These are phyloP conservation scores for Nymphalis urticae DNA, from an alignment of 2,888 invertebrate genomes.

Conservation along the genomic window DNA sequence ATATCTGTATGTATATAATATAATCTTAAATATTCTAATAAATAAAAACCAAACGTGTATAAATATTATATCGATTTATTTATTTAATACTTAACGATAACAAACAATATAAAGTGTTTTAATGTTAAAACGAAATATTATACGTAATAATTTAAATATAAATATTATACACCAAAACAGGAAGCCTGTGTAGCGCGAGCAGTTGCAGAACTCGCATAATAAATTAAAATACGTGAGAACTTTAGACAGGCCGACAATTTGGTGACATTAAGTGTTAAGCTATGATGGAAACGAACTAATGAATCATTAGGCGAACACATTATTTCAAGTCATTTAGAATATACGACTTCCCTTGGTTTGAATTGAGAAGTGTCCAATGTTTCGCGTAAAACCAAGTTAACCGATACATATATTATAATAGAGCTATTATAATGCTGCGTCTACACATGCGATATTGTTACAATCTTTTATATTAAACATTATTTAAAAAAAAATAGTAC, in stretches of 20 bases:
- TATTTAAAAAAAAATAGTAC: too few relatives aligned
- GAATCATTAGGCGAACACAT: slow-evolving; percentile 34
- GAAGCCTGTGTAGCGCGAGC: slow-evolving; percentile 29
- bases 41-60: too few relatives aligned
- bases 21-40: too few relatives aligned
- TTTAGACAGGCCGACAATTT: slow-evolving; percentile 37
- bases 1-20: too few relatives aligned
- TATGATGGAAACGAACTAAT: slow-evolving; percentile 32
- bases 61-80: too few relatives aligned
- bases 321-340: slow-evolving; percentile 28
- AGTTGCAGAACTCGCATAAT: slow-evolving; percentile 39
- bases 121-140: not conserved
- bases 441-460: too few relatives aligned
- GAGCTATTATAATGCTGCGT: too few relatives aligned
- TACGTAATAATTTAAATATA: not conserved
- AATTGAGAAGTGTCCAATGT: slow-evolving; percentile 14
- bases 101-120: too few relatives aligned
- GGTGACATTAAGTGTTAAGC: slow-evolving; percentile 37
- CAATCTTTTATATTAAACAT: too few relatives aligned
- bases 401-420: not conserved
- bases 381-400: not conserved
- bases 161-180: slow-evolving; percentile 27
- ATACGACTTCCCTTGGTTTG: slow-evolving; percentile 32
- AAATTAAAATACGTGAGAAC: slow-evolving; percentile 40
- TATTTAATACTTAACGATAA: too few relatives aligned